A percentile compares a stretch with the other conserved stretches of the same genome.
phyloP scores from a whole-genome alignment of 2,888 invertebrate genomes.

The Drosophila nr. perissopoda region DNA sequence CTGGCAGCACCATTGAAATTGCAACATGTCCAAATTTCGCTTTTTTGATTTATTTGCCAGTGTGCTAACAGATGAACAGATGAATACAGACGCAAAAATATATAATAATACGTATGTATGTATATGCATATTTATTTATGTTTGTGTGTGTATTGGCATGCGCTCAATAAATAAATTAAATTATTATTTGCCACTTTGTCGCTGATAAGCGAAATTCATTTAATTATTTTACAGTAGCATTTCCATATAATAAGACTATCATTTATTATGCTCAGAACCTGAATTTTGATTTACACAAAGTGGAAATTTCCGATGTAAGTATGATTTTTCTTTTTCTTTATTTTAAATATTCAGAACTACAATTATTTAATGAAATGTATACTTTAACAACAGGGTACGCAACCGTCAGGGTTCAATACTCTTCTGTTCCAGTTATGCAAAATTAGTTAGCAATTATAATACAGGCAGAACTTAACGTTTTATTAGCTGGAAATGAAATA shows the following conservation, averaged over 20 bases:
- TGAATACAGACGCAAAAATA: not conserved
- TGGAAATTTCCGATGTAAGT: slow-evolving; percentile 24
- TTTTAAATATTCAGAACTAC: not conserved
- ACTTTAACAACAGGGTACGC: slow-evolving; percentile 9
- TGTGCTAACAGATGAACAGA: slow-evolving; percentile 35
- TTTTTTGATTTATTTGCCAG: slow-evolving; percentile 66
- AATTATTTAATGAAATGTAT: not conserved
- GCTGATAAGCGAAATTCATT: slow-evolving; percentile 56
- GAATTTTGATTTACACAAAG: slow-evolving; percentile 17
- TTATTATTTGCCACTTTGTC: slow-evolving; percentile 72
- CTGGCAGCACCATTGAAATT: slow-evolving; percentile 32
- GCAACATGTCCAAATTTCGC: slow-evolving; percentile 42
- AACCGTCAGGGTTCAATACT: not conserved
- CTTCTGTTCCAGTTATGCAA: slow-evolving; percentile 16
- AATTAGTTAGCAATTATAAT: slow-evolving; percentile 70
- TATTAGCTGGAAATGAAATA: slow-evolving; percentile 59
- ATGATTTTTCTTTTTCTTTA: not conserved
- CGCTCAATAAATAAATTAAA: slow-evolving; percentile 75
- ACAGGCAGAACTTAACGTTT: slow-evolving; percentile 48
- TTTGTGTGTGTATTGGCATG: slow-evolving; percentile 33
- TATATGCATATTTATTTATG: not conserved
- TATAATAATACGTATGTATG: not conserved
- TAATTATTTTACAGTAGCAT: slow-evolving; percentile 7
- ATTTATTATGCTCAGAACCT: slow-evolving; percentile 7
- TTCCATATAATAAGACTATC: slow-evolving; percentile 18